Evolutionary conservation across 92 coral and sea anemone species (phyloP), one percentile per base, ranked within the genome.

Genomic region (Zoanthus sansibaricus): DNA sequence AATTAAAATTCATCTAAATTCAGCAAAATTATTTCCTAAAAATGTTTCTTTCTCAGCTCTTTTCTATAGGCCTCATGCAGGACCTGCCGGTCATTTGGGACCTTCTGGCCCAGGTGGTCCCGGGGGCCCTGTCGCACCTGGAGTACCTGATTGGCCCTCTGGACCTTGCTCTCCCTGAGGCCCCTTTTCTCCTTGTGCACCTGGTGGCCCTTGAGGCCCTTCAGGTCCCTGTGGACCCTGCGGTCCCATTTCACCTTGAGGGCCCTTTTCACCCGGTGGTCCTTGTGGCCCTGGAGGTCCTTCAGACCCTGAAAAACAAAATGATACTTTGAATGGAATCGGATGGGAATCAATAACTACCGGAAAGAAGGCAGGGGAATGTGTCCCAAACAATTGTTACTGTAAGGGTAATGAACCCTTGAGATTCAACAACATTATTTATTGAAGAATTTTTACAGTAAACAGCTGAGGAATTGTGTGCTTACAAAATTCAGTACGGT

Each of bases 261-360:
- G 82, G 33, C 95, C 95, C 71, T 55, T 83, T 25, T 86, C 86
- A 8, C 98, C 97, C 87, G 73, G 89, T 47, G 61, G 83, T 75
- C 98, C 98, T 54, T 82, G 91, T 42, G 94, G 93, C 16, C 98
- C 98, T 77, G 78, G 32, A 58, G 92, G 90, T 25, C 98, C 96
- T 25, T 48, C 82, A 51, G 91, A 91, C 10, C 98, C 97, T 88
- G 70, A 5, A 76, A 3, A 2, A n/a, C 0, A 25, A 13, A 45
- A 45, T n/a, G 5, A 21, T 25, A 21, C 13, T 13, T 12, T 51
- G 1, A 52, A 9, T 25, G n/a, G 7, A 4, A 49, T 76, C 1
- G 1, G 0, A 9, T 4, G 5, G 15, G 31, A 76, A 5, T 49
- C 42, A 4, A 2, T 2, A 37, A 4, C 3, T 2, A 1, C 2